Evolutionary conservation across 37 sponge, comb jelly and placozoan genomes (phyloP), one percentile per base, ranked within the genome.

Genomic region (Halichondria panicea): DNA sequence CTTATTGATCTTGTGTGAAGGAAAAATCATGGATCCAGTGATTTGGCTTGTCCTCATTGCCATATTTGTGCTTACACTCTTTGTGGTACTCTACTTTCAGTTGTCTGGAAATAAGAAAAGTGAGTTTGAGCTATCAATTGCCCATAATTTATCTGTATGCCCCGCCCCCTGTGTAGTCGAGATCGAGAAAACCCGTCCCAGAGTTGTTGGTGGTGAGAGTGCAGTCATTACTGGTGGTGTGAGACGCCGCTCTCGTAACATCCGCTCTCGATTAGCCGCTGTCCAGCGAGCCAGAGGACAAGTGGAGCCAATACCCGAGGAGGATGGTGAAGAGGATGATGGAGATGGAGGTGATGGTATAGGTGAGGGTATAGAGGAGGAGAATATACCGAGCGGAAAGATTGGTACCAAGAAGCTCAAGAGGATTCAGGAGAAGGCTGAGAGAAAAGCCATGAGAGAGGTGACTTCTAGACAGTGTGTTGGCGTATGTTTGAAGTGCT

Each of bases 361-460:
- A 31, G 58, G 59, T 43, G 64, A 44, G 25, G 52, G 38, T 1
- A 22, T 34, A 1, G 87, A 61, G 44, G 81, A 76, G 27, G 52
- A 68, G 28, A 71, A 70, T 52, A 61, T 44, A 1, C 37, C 39
- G 18, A 32, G 15, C 8, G 21, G 28, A 27, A 81, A 59, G 24
- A 81, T 93, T 27, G 97, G 97, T 0, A 87, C 97, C 33, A 96
- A 96, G 74, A 96, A 96, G 66, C 42, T 83, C 28, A 68, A 79
- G 55, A 90, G 61, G 50, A 34, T 96, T 4, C 91, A 89, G 75
- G 94, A 75, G 11, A 96, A 96, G 50, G 91, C 86, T 18, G 94
- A 96, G 39, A 90, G 66, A 81, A 93, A 96, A 50, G 97, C 89
- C 1, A 70, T 71, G 70, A 85, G 96, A 74, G 96, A 96, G 81